Evolutionary conservation across 2,113 vertebrate species (phyloP), one percentile per base, ranked within the genome.

Genomic region (Istiophorus platypterus): DNA sequence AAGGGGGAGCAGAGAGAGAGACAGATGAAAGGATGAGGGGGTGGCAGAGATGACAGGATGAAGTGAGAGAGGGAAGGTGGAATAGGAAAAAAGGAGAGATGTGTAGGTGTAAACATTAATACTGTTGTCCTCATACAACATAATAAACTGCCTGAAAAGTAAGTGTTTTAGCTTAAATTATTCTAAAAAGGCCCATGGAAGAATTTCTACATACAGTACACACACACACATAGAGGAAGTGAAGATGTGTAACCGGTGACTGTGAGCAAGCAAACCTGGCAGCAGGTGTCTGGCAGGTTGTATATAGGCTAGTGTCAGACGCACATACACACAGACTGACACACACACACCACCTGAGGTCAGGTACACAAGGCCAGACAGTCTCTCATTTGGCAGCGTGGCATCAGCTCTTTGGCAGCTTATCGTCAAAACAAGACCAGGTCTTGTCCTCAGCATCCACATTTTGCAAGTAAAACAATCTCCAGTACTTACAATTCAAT

Each of bases 351-450:
- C 69, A 84, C 67, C 76, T 61, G 81, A 78, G 78, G 74, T 87
- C 59, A 76, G 66, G 63, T 49, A 68, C 82, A 76, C 52, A 69
- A 37, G 64, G 80, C 58, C 88, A 90, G 67, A 66, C 70, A 26
- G 76, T 52, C 37, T 87, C 95, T 95, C 85, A 95, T 95, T 94
- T 96, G 88, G 93, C 80, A 39, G 95, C 85, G 42, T 93, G 95
- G 49, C 95, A 93, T 93, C 95, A 96, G 64, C 92, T 90, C 86
- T 95, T 95, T 17, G 92, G 93, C 37, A 96, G 93, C 72, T 93
- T 95, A 17, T 96, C 95, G 77, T 96, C 95, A 89, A 96, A 96
- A 5, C 93, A 93, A 45, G 89, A 90, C 92, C 95, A 95, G 49
- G 73, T 92, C 91, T 95, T 95, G 52, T 90, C 94, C 80, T 96